Conservation (phyloP, 2,888 invertebrate genomes). For the Sclerodermus sp. region DNA sequence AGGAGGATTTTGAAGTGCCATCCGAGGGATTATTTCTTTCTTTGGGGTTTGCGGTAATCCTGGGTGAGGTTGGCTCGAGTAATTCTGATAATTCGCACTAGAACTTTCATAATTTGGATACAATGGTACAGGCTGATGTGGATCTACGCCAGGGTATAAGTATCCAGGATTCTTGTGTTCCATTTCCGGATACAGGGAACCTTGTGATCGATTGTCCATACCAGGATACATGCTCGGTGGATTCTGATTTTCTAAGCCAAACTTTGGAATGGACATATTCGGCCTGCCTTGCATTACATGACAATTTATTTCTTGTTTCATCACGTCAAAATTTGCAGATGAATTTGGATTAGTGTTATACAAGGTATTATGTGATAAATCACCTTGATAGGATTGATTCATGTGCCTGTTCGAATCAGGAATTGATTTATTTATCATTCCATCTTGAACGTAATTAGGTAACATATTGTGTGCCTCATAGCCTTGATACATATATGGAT, state of each 20-base stretch:
- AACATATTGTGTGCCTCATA: slow-evolving; percentile 40
- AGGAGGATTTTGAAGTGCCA: slow-evolving; percentile 16
- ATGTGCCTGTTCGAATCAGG: slow-evolving; percentile 30
- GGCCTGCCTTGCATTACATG: slow-evolving; percentile 28
- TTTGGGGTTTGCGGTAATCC: slow-evolving; percentile 34
- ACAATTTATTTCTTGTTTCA: slow-evolving; percentile 41
- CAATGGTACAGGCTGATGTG: slow-evolving; percentile 29
- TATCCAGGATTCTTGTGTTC: slow-evolving; percentile 30
- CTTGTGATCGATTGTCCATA: slow-evolving; percentile 30
- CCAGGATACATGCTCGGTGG: slow-evolving; percentile 24
- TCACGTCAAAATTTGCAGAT: slow-evolving; percentile 30
- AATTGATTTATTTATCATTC: slow-evolving; percentile 34
- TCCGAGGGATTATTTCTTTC: slow-evolving; percentile 28
- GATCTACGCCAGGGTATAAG: slow-evolving; percentile 35
- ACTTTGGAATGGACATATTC: slow-evolving; percentile 28
- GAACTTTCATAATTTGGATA: slow-evolving; percentile 34
- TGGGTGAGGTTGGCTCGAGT: slow-evolving; percentile 21
- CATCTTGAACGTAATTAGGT: slow-evolving; percentile 35
- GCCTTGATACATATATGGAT: slow-evolving; percentile 35
- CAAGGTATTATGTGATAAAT: slow-evolving; percentile 38
- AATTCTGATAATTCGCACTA: slow-evolving; percentile 26
- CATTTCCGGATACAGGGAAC: slow-evolving; percentile 27
- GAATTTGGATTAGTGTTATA: slow-evolving; percentile 31
- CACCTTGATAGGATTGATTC: slow-evolving; percentile 36
- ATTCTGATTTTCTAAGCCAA: slow-evolving; percentile 29